A percentile compares a stretch with the other conserved stretches of the same genome.
Evolutionary conservation across 2,888 invertebrate species (phyloP).

Genomic region (Podabrus alpinus): DNA sequence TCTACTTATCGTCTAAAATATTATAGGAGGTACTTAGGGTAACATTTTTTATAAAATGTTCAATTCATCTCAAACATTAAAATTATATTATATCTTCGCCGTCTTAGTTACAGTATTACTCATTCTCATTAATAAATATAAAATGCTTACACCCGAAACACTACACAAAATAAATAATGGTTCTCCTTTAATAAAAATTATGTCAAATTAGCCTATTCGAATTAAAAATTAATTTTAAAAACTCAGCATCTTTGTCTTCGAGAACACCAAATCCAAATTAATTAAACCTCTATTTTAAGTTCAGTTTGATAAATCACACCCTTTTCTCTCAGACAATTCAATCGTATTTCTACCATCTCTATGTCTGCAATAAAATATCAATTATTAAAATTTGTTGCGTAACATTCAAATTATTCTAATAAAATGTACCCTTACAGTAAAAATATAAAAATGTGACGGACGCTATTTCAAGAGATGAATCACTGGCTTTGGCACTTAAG

Average conservation of each 20-base stretch:
- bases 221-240: neutral
- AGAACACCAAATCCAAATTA: neutral
- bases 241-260: neutral
- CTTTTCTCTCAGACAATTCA: conserved; percentile 81
- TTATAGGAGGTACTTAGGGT: neutral
- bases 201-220: neutral
- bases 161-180: neutral
- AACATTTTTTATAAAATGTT: neutral
- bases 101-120: neutral
- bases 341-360: conserved; percentile 93
- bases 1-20: neutral
- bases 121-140: neutral
- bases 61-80: neutral
- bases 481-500: too few relatives aligned
- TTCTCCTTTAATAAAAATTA: neutral
- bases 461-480: too few relatives aligned
- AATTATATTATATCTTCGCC: neutral
- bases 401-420: neutral
- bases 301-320: conserved; percentile 72
- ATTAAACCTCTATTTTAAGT: conserved; percentile 29
- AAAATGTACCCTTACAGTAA: neutral
- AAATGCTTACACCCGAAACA: neutral
- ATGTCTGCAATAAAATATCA: conserved; percentile 70
- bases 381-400: neutral
- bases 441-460: neutral